phyloP scores from a whole-genome alignment of 1,140 invertebrate species.

The Drosophila sturtevanti region DNA sequence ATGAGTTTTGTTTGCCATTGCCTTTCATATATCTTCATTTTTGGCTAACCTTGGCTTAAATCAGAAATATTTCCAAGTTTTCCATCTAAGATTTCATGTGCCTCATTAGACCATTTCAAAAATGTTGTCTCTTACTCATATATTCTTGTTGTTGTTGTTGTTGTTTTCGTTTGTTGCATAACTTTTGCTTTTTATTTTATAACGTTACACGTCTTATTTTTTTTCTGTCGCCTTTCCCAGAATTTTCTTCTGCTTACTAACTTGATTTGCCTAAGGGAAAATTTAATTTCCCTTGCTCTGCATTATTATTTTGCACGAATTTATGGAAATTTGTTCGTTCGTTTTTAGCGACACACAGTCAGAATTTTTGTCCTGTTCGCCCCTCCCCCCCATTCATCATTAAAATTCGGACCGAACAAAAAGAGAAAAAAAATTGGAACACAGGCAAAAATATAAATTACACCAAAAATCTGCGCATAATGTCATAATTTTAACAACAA shows the following conservation, averaged over 20 bases:
- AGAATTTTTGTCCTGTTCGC: slow-evolving; percentile 47
- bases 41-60: slow-evolving; percentile 44
- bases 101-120: background rate
- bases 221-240: background rate
- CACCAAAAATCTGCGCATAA: slow-evolving; percentile 55
- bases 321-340: slow-evolving; percentile 58
- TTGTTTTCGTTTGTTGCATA: slow-evolving; percentile 15
- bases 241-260: background rate
- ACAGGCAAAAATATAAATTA: slow-evolving; percentile 4
- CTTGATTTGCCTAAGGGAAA: slow-evolving; percentile 20
- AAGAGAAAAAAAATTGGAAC: slow-evolving; percentile 37
- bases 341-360: slow-evolving; percentile 1
- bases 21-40: slow-evolving; percentile 1
- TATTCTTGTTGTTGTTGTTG: background rate
- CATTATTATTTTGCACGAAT: slow-evolving; percentile 47
- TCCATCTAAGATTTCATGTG: background rate
- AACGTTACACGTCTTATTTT: background rate
- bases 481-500: slow-evolving; percentile 39
- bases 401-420: slow-evolving; percentile 46
- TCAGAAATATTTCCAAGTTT: slow-evolving; percentile 21
- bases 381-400: slow-evolving; percentile 54
- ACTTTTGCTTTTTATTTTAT: background rate
- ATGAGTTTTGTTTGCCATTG: slow-evolving; percentile 47
- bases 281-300: slow-evolving; percentile 51
- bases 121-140: background rate